Base-by-base conservation (phyloP, 2,888 invertebrate genomes). In the Neoaliturus tenellus region DNA sequence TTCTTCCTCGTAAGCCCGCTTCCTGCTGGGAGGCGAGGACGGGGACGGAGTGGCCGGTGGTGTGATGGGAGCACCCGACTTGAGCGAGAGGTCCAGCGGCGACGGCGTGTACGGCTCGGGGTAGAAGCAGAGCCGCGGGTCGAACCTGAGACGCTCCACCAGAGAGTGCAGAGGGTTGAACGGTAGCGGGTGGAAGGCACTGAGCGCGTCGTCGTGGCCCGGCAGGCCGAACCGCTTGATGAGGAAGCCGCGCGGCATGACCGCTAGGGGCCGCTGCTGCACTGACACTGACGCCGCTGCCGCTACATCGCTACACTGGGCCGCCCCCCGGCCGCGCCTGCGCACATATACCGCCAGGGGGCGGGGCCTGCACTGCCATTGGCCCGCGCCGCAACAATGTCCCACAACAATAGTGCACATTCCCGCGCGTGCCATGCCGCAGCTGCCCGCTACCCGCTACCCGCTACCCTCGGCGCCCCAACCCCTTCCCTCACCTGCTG, bases 11-110 rank as follows among this genome's bases (percentile, higher is more conserved):
- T 90, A 90, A 17, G 87, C 89, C 25, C 92, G 91, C 84, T 89
- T 89, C 87, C 92, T 91, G 33, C 31, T 23, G 84, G 92, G 89
- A 89, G 94, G 94, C 85, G 93, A 92, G 0, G 92, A 90, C 5
- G 96, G 96, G 35, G 95, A 95, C 0, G 95, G 95, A 0, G 95
- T 95, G 85, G 94, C 94, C 6, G 96, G 95, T 14, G 96, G 96
- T 0, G 96, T 96, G 88, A 96, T 95, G 0, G 95, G 95, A 12
- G 93, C 92, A 12, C 89, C 85, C 4, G 91, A 88, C 89, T 96
- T 96, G 31, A 96, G 90, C 28, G 96, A 96, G 85, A 97, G 91
- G 90, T 97, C 96, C 87, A 97, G 91, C 8, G 96, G 96, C 33
- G 84, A 62, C 23, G 55, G 35, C 0, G 82, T 82, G 25, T 73